Conservation (phyloP, 2,113 vertebrate genomes). For the Proterorhinus semilunaris region DNA sequence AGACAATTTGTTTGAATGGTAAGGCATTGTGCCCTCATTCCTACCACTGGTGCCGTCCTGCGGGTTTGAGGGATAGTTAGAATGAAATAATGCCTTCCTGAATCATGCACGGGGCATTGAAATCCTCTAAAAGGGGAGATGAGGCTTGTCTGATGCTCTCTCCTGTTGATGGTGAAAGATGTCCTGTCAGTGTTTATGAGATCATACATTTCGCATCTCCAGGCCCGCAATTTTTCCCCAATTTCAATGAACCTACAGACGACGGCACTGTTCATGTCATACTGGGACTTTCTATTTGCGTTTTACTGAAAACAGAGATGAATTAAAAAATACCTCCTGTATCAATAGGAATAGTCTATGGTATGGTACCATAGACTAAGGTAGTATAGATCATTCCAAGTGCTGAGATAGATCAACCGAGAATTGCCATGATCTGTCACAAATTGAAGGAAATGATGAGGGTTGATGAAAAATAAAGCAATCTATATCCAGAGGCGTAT, state of each 20-base stretch:
- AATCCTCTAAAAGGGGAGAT: constrained; percentile 58
- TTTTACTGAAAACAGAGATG: constrained; percentile 25
- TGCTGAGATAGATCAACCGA: constrained; percentile 15
- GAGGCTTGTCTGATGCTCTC: constrained; percentile 44
- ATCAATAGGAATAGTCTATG: constrained; percentile 42
- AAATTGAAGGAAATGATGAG: constrained; percentile 19
- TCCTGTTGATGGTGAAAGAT: constrained; percentile 49
- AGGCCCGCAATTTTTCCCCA: constrained; percentile 14
- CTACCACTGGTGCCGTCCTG: constrained; percentile 28
- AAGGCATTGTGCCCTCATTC: constrained; percentile 9
- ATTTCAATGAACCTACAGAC: constrained; percentile 17
- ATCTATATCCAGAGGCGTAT: constrained; percentile 13
- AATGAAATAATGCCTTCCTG: constrained; percentile 65
- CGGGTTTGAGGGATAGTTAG: constrained; percentile 47
- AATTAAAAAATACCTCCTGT: constrained; percentile 38
- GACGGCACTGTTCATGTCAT: background rate
- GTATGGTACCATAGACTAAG: constrained; percentile 35
- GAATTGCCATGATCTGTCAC: constrained; percentile 34
- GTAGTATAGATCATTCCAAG: constrained; percentile 49
- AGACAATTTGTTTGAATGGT: constrained; percentile 10
- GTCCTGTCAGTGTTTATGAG: constrained; percentile 46
- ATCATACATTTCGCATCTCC: constrained; percentile 35
- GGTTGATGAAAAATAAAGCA: constrained; percentile 33
- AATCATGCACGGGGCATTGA: constrained; percentile 63
- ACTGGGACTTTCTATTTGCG: constrained; percentile 21